phyloP scores from a whole-genome alignment of 2,888 invertebrate genomes.

The Fragum whitleyi region DNA sequence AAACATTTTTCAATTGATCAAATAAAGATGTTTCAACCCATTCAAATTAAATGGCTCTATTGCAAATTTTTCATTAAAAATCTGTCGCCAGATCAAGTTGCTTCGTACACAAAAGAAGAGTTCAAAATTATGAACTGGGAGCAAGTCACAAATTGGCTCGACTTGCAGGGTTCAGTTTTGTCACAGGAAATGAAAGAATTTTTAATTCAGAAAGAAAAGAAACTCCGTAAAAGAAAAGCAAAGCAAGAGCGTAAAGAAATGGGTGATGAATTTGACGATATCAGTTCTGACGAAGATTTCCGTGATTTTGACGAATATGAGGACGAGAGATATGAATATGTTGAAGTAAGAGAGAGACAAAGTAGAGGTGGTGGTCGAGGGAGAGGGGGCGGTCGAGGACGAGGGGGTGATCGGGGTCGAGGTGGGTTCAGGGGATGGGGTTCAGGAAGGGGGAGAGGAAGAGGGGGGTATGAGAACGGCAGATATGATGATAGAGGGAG shows the following conservation, averaged over 20 bases:
- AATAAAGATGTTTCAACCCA: conserved; percentile 38
- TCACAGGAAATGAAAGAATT: neutral
- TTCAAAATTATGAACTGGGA: conserved; percentile 24
- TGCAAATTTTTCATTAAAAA: conserved; percentile 20
- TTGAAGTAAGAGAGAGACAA: conserved; percentile 1
- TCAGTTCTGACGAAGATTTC: neutral
- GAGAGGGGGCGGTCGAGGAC: neutral
- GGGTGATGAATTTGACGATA: neutral
- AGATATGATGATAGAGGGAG: conserved; percentile 8
- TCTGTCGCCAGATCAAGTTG: conserved; percentile 36
- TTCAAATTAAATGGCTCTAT: conserved; percentile 18
- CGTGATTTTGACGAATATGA: neutral
- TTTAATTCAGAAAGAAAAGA: neutral
- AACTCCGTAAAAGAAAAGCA: neutral
- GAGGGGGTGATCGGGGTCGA: neutral
- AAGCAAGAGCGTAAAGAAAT: neutral
- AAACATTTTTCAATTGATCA: conserved; percentile 42
- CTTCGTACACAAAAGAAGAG: conserved; percentile 17
- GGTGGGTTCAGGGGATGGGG: conserved; percentile 3
- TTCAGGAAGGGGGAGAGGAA: neutral
- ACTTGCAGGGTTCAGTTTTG: conserved; percentile 6
- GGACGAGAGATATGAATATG: neutral
- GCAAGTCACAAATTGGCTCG: conserved; percentile 28
- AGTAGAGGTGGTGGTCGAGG: neutral
- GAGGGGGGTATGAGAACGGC: neutral